Base-by-base conservation (phyloP, 2,888 invertebrate species). In the Cybosia mesomella region DNA sequence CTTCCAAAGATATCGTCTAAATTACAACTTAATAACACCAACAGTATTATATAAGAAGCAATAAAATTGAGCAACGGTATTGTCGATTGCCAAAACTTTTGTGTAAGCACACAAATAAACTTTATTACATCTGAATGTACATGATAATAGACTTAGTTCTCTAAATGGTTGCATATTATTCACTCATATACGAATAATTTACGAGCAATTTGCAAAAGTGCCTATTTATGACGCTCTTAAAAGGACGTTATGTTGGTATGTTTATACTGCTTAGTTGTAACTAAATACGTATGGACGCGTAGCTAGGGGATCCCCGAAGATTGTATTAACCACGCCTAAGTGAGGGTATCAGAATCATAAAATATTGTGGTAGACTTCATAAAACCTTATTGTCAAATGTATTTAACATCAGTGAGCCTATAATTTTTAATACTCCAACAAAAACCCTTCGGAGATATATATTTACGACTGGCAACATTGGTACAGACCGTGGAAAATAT, bases 201-300 rank as follows among this genome's bases (percentile, higher is more conserved):
- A 93, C 89, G 91, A 90, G 79, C 92, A 92, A 92, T 92, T 92
- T 90, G 89, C 88, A 88, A 85, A 88, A 91, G 92, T 91, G 91
- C 84, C 86, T 82, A 76, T 85, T 90, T 89, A 89, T 78, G 88
- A 85, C 83, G 77, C 83, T 83, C 79, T 82, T 79, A 80, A 80
- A 82, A 76, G 80, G 78, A 80, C 62, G 71, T 83, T 70, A 80
- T 78, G 77, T 76, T 57, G 74, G 73, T 75, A 59, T 69, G 76
- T 77, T 73, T 76, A 72, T 76, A 69, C 60, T 66, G 68, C 58
- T 59, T 70, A 73, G 71, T 71, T 49, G 34, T 32, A 34, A 53
- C 53, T 61, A 66, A 49, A 39, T 53, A 54, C 24, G 28, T 21
- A 54, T 39, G 36, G 24, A 39, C 28, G 4, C 32, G 11, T n/a